Percentiles rank a stretch among this genome's conserved stretches.
phyloP scores from a whole-genome alignment of 2,797 vertebrate genomes.

The Echiichthys vipera region DNA sequence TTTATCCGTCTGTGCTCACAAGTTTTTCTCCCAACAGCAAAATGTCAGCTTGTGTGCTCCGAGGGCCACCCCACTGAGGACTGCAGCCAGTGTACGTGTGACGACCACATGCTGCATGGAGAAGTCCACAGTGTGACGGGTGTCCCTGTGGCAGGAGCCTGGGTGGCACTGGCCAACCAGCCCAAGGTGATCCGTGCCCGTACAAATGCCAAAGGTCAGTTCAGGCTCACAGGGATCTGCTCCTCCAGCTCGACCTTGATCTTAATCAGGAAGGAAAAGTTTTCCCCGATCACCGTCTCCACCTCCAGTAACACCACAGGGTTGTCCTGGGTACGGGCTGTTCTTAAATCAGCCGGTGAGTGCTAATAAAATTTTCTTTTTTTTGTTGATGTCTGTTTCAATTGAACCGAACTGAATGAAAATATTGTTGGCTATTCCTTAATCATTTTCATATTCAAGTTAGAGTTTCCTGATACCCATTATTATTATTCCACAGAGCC shows the following conservation, averaged over 20 bases:
- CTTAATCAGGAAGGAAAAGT: slow-evolving; percentile 86
- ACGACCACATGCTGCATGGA: slow-evolving; percentile 83
- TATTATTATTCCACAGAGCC: slow-evolving; percentile 11
- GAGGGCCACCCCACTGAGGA: slow-evolving; percentile 80
- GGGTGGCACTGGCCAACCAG: slow-evolving; percentile 77
- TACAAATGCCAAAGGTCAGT: slow-evolving; percentile 85
- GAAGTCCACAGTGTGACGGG: slow-evolving; percentile 83
- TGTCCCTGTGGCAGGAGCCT: slow-evolving; percentile 81
- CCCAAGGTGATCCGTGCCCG: slow-evolving; percentile 74
- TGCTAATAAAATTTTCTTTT: not conserved
- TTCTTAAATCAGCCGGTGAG: slow-evolving; percentile 89
- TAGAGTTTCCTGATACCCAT: slow-evolving; percentile 10
- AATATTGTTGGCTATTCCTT: not conserved
- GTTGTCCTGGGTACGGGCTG: slow-evolving; percentile 77
- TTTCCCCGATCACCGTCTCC: slow-evolving; percentile 74
- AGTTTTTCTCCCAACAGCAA: slow-evolving; percentile 52
- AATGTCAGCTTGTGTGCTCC: slow-evolving; percentile 79
- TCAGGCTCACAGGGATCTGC: slow-evolving; percentile 86
- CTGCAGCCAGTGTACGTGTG: slow-evolving; percentile 87
- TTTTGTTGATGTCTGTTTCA: not conserved
- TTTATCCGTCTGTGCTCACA: not conserved
- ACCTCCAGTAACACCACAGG: slow-evolving; percentile 81
- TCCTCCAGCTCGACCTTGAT: slow-evolving; percentile 74
- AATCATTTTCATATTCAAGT: slow-evolving; percentile 5
- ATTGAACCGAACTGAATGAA: not conserved